Evolutionary conservation across 30 jellyfish, hydroid and myxozoan genomes (phyloP), one percentile per base, ranked within the genome.

Genomic region (Hydra vulgaris): DNA sequence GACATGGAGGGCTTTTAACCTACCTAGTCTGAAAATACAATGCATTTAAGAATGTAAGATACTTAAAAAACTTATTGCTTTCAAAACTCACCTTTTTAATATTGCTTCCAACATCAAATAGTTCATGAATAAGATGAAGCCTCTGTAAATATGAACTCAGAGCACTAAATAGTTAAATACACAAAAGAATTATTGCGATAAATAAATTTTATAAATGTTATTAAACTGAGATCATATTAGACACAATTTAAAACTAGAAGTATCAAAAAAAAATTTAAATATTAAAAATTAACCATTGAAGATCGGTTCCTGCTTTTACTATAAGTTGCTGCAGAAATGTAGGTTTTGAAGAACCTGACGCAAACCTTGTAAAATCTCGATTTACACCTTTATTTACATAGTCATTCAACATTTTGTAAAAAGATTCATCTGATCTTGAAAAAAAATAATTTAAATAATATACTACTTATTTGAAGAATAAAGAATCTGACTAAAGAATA

Each of bases 101-200:
- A 68, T 84, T 84, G 56, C 77, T 87, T 52, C 96, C 96, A 82
- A 89, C 95, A 85, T 89, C 96, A 76, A 89, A 89, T 1, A 89
- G 74, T 26, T 84, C 86, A 23, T 84, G 87, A 21, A 89, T 77
- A 18, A 79, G 77, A 19, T 71, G 77, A 17, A 89, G 78, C 76
- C 94, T 74, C 70, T 84, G 84, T 17, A 24, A 53, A 40, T 79
- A 89, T 66, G 18, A 23, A 23, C 74, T 84, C 24, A 89, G 69
- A 12, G 95, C 70, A 26, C 96, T 89, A 73, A 66, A 40, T 40
- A 12, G 8, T 40, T 3, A 40, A 40, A 40, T 12, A 40, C 61
- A 40, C 61, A 40, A 5, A 40, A 40, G 61, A 40, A n/a, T n/a
- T n/a, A n/a, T n/a, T n/a, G n/a, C n/a, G n/a, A n/a, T n/a, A n/a